Conservation (phyloP, 1,140 invertebrate genomes). For the Meteorus sp. region DNA sequence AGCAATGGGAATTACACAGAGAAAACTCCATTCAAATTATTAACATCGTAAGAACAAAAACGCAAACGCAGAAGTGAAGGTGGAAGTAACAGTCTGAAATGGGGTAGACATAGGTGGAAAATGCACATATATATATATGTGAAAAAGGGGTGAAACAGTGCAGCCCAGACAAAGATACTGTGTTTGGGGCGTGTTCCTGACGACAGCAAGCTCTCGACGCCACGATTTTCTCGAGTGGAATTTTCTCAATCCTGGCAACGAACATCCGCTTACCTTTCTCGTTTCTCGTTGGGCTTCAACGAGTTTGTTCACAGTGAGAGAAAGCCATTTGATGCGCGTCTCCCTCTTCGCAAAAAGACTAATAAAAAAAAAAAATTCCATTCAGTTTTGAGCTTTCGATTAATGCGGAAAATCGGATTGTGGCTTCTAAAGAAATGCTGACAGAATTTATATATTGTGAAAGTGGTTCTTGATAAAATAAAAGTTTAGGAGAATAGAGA, state of each 20-base stretch:
- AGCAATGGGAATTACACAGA: too few species aligned
- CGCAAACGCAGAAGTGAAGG: too few species aligned
- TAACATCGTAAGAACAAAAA: too few species aligned
- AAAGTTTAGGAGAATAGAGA: not conserved
- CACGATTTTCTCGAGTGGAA: slow-evolving; percentile 9
- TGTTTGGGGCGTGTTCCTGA: slow-evolving; percentile 9
- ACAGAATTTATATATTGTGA: not conserved
- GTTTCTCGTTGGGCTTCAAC: slow-evolving; percentile 4
- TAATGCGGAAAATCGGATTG: not conserved
- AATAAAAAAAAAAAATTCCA: not conserved
- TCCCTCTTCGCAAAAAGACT: not conserved
- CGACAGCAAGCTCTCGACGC: not conserved
- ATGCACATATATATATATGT: too few species aligned
- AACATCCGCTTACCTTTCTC: slow-evolving; percentile 8
- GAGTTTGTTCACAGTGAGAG: not conserved
- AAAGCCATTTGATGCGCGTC: not conserved
- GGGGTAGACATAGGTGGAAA: too few species aligned
- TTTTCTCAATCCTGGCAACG: slow-evolving; percentile 8
- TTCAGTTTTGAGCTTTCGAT: not conserved
- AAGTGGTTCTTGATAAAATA: slow-evolving; percentile 7
- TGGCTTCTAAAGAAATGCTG: not conserved
- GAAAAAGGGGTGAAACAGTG: too few species aligned
- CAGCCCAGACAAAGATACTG: too few species aligned
- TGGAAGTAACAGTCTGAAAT: too few species aligned
- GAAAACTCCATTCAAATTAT: too few species aligned